Conservation (phyloP, 2,113 vertebrate species). For the Hippocampus guttulatus region DNA sequence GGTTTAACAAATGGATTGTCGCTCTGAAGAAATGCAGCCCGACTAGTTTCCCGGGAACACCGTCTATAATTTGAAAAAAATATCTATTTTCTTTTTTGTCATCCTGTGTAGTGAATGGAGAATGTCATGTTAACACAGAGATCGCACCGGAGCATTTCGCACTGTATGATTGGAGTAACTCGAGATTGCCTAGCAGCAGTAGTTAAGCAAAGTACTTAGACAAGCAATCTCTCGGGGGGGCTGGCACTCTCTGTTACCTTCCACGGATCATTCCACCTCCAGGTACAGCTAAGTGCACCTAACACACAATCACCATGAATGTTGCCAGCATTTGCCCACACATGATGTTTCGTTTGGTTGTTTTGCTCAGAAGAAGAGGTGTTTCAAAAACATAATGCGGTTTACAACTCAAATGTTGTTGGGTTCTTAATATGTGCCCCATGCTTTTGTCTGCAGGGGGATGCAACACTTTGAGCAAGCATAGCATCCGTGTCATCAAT, state of each 20-base stretch:
- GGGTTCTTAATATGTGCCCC: too few species aligned
- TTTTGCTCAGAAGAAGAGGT: constrained; percentile 4
- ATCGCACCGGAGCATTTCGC: constrained; percentile 21
- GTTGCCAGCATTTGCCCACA: constrained; percentile 35
- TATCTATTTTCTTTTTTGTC: too few species aligned
- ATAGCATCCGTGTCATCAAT: neutral
- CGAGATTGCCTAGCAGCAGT: constrained; percentile 58
- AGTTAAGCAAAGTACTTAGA: constrained; percentile 59
- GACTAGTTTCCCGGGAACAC: too few species aligned
- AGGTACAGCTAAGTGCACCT: constrained; percentile 21
- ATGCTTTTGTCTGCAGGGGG: too few species aligned
- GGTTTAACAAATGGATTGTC: neutral
- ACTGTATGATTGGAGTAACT: constrained; percentile 14
- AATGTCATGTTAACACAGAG: constrained; percentile 12
- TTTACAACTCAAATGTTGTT: neutral
- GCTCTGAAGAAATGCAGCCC: too few species aligned
- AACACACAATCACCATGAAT: constrained; percentile 7
- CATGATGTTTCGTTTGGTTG: constrained; percentile 24
- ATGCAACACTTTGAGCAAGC: neutral
- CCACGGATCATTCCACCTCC: constrained; percentile 34
- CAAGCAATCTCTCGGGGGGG: constrained; percentile 49
- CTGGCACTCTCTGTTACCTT: constrained; percentile 24
- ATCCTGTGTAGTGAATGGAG: constrained; percentile 1
- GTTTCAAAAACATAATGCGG: constrained; percentile 7
- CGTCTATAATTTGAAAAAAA: too few species aligned